Percentiles rank a stretch among this genome's conserved stretches.
These are phyloP conservation scores for Scaptomyza caliginosa DNA, from an alignment of 2,888 invertebrate species.

Conservation along the genomic window DNA sequence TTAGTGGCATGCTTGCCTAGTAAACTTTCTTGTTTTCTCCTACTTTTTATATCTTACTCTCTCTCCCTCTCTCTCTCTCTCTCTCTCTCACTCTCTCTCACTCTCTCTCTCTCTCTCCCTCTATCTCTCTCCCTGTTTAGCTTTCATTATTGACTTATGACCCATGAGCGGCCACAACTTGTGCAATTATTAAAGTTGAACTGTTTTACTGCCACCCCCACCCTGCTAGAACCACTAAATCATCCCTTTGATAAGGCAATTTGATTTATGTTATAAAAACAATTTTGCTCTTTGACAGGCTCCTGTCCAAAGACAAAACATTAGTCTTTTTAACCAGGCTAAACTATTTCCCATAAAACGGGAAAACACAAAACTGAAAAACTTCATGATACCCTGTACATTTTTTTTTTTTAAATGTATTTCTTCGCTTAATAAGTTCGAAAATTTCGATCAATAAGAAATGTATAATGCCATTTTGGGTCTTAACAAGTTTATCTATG, in stretches of 20 bases:
- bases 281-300: slow-evolving; percentile 69
- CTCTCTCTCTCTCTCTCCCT: no score
- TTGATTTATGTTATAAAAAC: slow-evolving; percentile 76
- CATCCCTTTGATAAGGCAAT: slow-evolving; percentile 79
- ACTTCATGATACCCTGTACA: slow-evolving; percentile 20
- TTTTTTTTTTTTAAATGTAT: no score
- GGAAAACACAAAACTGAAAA: slow-evolving; percentile 41
- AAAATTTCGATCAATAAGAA: no score
- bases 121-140: not conserved
- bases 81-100: no score
- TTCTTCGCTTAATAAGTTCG: no score
- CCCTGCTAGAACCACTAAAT: slow-evolving; percentile 62
- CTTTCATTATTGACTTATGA: slow-evolving; percentile 73
- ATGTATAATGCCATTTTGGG: no score
- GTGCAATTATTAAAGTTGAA: slow-evolving; percentile 76
- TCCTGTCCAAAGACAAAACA: slow-evolving; percentile 53
- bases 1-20: slow-evolving; percentile 59
- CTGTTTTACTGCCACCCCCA: slow-evolving; percentile 10
- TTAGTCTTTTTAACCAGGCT: no score
- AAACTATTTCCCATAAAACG: slow-evolving; percentile 68
- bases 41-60: no score
- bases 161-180: slow-evolving; percentile 75
- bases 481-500: no score
- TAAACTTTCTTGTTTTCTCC: slow-evolving; percentile 42
- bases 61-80: no score